These are phyloP conservation scores for Danio rerio DNA, from an alignment of 2,113 vertebrate species.

Conservation along the genomic window DNA sequence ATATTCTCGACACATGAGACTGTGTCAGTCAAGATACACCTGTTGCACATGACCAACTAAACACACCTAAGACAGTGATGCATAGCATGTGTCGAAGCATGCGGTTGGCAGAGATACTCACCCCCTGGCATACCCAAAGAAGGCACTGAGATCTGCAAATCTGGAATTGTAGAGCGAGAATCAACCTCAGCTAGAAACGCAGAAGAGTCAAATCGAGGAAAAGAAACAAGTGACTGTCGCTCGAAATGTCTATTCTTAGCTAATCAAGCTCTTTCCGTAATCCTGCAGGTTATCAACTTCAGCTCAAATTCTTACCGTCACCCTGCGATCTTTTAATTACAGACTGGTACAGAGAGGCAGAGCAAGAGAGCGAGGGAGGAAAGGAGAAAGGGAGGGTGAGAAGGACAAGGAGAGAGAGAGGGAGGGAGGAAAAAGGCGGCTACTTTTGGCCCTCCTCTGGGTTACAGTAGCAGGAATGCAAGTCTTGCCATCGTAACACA, in stretches of 20 bases:
- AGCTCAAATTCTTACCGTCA: slow-evolving; percentile 48
- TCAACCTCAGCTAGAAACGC: slow-evolving; percentile 1
- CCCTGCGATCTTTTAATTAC: slow-evolving; percentile 49
- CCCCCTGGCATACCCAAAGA: slow-evolving; percentile 21
- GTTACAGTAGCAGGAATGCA: slow-evolving; percentile 63
- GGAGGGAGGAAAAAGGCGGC: slow-evolving; percentile 36
- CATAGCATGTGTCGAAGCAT: not conserved
- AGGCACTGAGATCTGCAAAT: no score
- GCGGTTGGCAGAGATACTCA: slow-evolving; percentile 26
- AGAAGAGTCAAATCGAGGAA: not conserved
- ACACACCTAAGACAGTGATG: not conserved
- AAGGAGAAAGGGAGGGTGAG: slow-evolving; percentile 40
- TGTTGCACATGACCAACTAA: slow-evolving; percentile 10
- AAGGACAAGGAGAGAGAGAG: slow-evolving; percentile 24
- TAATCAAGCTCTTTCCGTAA: slow-evolving; percentile 33
- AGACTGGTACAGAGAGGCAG: slow-evolving; percentile 23
- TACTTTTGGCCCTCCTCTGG: slow-evolving; percentile 51
- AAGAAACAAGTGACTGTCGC: slow-evolving; percentile 10
- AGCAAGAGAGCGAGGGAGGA: slow-evolving; percentile 34
- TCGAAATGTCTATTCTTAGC: slow-evolving; percentile 25
- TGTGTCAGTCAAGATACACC: slow-evolving; percentile 10
- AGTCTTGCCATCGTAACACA: slow-evolving; percentile 32
- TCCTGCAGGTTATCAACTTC: slow-evolving; percentile 22
- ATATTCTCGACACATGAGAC: not conserved
- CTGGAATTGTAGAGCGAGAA: slow-evolving; percentile 5